phyloP scores from a whole-genome alignment of 1,140 invertebrate genomes.

The Zaprionus ornatus region DNA sequence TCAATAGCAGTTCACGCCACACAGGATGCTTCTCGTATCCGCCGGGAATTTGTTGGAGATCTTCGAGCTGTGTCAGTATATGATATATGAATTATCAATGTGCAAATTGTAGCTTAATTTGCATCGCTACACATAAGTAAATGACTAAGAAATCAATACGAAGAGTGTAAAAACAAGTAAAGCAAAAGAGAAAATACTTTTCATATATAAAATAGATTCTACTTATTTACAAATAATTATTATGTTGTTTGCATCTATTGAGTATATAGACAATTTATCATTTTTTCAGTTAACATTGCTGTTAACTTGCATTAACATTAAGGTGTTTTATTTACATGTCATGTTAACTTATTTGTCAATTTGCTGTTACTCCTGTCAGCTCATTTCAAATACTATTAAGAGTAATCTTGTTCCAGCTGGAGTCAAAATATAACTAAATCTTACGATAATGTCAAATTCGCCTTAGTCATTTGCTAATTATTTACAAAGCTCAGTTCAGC shows the following conservation, averaged over 20 bases:
- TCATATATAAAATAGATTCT: neutral
- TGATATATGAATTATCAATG: neutral
- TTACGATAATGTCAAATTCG: neutral
- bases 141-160: neutral
- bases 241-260: too few species aligned
- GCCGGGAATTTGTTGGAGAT: neutral
- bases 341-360: too few species aligned
- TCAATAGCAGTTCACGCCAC: slow-evolving; percentile 32
- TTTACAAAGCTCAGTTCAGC: neutral
- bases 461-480: neutral
- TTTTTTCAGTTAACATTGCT: too few species aligned
- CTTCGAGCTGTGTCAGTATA: neutral
- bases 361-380: too few species aligned
- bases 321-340: too few species aligned
- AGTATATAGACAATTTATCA: too few species aligned
- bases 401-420: too few species aligned
- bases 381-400: too few species aligned
- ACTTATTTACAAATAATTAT: too few species aligned
- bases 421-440: neutral
- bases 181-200: neutral
- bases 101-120: neutral
- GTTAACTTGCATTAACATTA: too few species aligned
- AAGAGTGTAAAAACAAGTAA: neutral
- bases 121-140: neutral
- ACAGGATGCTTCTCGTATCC: neutral